Conservation (phyloP, 1,140 invertebrate genomes). For the Riptortus pedestris region DNA sequence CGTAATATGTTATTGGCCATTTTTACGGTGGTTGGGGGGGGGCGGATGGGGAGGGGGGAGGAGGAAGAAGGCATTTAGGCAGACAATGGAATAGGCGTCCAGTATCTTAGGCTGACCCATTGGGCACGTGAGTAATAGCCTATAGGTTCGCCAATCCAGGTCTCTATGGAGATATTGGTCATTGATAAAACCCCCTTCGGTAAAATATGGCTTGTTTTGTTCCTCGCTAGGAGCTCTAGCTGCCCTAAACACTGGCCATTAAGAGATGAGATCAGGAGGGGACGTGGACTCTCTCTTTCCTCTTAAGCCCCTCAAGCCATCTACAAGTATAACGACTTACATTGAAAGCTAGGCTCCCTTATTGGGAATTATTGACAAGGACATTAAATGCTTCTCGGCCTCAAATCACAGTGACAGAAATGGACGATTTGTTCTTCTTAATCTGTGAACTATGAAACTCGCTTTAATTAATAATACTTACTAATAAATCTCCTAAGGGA, state of each 20-base stretch:
- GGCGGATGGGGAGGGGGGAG: not conserved
- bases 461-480: too few relatives aligned
- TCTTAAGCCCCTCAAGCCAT: too few relatives aligned
- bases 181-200: not conserved
- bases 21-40: not conserved
- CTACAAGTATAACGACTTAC: too few relatives aligned
- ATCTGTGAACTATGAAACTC: too few relatives aligned
- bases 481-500: too few relatives aligned
- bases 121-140: constrained; percentile 2
- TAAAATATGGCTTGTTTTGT: constrained; percentile 10
- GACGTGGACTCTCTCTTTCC: not conserved
- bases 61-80: constrained; percentile 5
- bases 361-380: too few relatives aligned
- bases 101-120: constrained; percentile 7
- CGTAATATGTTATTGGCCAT: not conserved
- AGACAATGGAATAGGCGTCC: not conserved
- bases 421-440: too few relatives aligned
- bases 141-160: not conserved
- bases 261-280: constrained; percentile 2
- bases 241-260: too few relatives aligned
- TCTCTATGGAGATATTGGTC: constrained; percentile 2
- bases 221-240: not conserved
- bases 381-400: too few relatives aligned
- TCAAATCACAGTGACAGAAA: too few relatives aligned
- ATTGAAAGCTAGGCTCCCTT: too few relatives aligned